phyloP scores from a whole-genome alignment of 1,140 invertebrate genomes.

The Venturia canescens region DNA sequence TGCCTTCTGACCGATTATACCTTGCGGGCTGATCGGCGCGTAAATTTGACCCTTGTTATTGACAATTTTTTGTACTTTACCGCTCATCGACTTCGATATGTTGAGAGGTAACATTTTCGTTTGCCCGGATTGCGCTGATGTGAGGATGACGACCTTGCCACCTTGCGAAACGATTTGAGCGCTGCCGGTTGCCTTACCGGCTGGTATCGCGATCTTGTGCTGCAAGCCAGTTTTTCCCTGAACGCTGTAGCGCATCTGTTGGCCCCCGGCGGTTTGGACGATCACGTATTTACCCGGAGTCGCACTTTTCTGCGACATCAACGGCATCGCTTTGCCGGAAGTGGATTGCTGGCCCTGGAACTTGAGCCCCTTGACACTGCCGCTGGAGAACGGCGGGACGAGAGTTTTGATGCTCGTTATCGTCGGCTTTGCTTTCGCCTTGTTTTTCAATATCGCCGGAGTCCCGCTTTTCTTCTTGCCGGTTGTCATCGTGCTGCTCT shows the following conservation, averaged over 20 bases:
- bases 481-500: slow-evolving; percentile 34
- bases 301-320: slow-evolving; percentile 63
- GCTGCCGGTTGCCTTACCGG: slow-evolving; percentile 64
- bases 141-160: slow-evolving; percentile 71
- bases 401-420: slow-evolving; percentile 73
- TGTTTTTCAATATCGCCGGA: slow-evolving; percentile 72
- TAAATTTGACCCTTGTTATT: slow-evolving; percentile 68
- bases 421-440: slow-evolving; percentile 70
- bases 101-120: slow-evolving; percentile 67
- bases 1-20: slow-evolving; percentile 74
- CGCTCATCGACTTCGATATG: slow-evolving; percentile 61
- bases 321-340: slow-evolving; percentile 56
- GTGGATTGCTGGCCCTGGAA: slow-evolving; percentile 58
- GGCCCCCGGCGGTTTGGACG: slow-evolving; percentile 76
- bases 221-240: slow-evolving; percentile 62
- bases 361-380: slow-evolving; percentile 67
- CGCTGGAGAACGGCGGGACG: slow-evolving; percentile 66
- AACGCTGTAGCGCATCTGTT: slow-evolving; percentile 69
- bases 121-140: slow-evolving; percentile 66
- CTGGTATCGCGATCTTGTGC: slow-evolving; percentile 64
- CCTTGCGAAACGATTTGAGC: slow-evolving; percentile 71
- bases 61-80: slow-evolving; percentile 76
- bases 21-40: slow-evolving; percentile 57
- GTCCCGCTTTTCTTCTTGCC: slow-evolving; percentile 70
- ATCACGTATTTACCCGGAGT: slow-evolving; percentile 81